phyloP scores from a whole-genome alignment of 2,113 vertebrate species.

The Sinocyclocheilus rhinocerous region DNA sequence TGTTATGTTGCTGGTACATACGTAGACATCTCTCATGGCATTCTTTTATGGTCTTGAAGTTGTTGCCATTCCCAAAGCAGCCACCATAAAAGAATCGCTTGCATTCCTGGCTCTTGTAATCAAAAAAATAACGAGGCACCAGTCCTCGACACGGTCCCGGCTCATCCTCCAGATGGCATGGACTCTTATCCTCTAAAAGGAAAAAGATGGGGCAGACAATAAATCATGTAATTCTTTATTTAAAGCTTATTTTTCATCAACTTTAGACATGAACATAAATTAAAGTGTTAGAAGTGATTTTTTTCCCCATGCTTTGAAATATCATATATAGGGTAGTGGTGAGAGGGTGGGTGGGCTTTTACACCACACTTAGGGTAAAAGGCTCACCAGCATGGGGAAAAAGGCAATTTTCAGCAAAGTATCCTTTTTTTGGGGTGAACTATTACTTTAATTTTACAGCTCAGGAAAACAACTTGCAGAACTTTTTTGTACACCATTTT shows the following conservation, averaged over 20 bases:
- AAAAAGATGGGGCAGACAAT: background rate
- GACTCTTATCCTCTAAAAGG: conserved; percentile 78
- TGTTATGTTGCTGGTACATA: conserved; percentile 68
- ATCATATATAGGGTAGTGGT: too few species aligned
- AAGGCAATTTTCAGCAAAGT: too few species aligned
- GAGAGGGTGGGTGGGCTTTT: too few species aligned
- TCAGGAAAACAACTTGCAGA: too few species aligned
- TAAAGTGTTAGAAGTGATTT: too few species aligned
- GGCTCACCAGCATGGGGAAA: too few species aligned
- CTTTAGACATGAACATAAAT: background rate
- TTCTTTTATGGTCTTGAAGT: conserved; percentile 80
- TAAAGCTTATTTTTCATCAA: background rate
- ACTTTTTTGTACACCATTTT: too few species aligned
- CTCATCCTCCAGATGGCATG: conserved; percentile 83
- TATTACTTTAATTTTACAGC: too few species aligned
- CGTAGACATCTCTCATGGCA: conserved; percentile 79
- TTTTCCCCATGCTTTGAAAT: too few species aligned
- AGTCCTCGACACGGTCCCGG: conserved; percentile 84
- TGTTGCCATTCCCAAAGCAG: conserved; percentile 91
- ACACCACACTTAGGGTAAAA: too few species aligned
- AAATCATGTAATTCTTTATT: background rate
- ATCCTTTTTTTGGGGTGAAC: too few species aligned
- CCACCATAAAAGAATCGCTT: conserved; percentile 87
- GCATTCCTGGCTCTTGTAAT: conserved; percentile 75
- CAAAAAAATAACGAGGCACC: conserved; percentile 85